Evolutionary conservation across 2,888 invertebrate genomes (phyloP), one percentile per base, ranked within the genome.

Genomic region (Lochmaea capreae): DNA sequence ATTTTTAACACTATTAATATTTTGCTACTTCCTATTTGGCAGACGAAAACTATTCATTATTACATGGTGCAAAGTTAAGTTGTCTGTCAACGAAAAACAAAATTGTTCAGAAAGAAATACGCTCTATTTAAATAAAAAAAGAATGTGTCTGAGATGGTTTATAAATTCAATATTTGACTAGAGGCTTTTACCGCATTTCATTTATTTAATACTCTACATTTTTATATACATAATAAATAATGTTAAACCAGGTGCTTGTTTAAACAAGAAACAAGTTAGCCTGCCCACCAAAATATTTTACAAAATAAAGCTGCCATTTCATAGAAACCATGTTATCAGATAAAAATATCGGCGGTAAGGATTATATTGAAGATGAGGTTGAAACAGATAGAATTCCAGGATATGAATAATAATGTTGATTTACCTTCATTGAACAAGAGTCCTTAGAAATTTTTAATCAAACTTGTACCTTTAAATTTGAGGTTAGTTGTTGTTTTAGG

Each of bases 281-380:
- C 61, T 73, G 70, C 66, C 62, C 70, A 65, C 66, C 61, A 61
- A 73, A 69, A 54, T 65, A 69, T 61, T 57, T 67, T 66, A 59
- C 61, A 65, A 54, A 71, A 62, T 71, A 71, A 75, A 71, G 74
- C 74, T 71, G 75, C 65, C 62, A 73, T 73, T 67, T 71, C 67
- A 68, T 67, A 75, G 66, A 75, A 75, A 77, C 71, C 75, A 73
- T 63, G 46, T 65, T 67, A 68, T 58, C 46, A 61, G 70, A 70
- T 52, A 58, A 54, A 59, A 69, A 73, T 65, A 68, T 66, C 65
- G 69, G 71, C 76, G 76, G 71, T n/a, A 63, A 54, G 33, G 46
- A 63, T 63, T 63, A 11, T 12, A 42, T 39, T 42, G 18, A 63
- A 39, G 43, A 42, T 63, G 39, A 33, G n/a, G 58, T 26, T 2